Percentiles rank a stretch among this genome's conserved stretches.
Evolutionary conservation across 2,797 vertebrate species (phyloP).

Genomic region (Ctenochaetus hawaiiensis): DNA sequence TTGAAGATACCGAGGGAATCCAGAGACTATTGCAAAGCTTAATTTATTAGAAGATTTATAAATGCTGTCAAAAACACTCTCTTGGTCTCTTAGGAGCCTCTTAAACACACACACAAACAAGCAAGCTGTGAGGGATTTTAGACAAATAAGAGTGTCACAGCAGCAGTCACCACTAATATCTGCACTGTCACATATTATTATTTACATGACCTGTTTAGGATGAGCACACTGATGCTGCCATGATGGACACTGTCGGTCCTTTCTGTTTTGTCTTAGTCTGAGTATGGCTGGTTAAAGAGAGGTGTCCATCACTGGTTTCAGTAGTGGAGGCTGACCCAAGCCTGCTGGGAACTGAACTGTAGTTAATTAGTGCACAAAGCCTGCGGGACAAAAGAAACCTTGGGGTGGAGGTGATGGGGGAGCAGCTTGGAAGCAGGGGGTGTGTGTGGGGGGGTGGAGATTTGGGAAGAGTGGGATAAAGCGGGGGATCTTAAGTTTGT

Average conservation of each 20-base stretch:
- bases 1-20: slow-evolving; percentile 46
- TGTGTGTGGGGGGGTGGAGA: neutral
- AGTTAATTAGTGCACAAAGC: slow-evolving; percentile 85
- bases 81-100: slow-evolving; percentile 42
- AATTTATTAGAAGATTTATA: slow-evolving; percentile 57
- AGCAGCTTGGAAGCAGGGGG: slow-evolving; percentile 31
- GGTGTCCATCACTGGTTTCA: slow-evolving; percentile 74
- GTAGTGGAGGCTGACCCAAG: slow-evolving; percentile 71
- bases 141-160: slow-evolving; percentile 31
- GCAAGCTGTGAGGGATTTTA: slow-evolving; percentile 35
- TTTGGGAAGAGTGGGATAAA: slow-evolving; percentile 12
- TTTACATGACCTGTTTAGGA: slow-evolving; percentile 33
- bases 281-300: slow-evolving; percentile 62
- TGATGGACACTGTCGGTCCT: slow-evolving; percentile 16
- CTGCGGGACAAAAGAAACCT: slow-evolving; percentile 68
- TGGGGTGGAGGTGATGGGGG: slow-evolving; percentile 40
- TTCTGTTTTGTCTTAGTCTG: slow-evolving; percentile 6
- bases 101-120: slow-evolving; percentile 53
- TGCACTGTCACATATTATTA: slow-evolving; percentile 18
- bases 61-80: slow-evolving; percentile 52
- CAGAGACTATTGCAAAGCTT: slow-evolving; percentile 31
- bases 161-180: slow-evolving; percentile 19
- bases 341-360: slow-evolving; percentile 85
- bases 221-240: slow-evolving; percentile 21
- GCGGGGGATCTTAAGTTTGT: slow-evolving; percentile 43